Base-by-base conservation (phyloP, 2,113 vertebrate genomes). In the Strix aluco region DNA sequence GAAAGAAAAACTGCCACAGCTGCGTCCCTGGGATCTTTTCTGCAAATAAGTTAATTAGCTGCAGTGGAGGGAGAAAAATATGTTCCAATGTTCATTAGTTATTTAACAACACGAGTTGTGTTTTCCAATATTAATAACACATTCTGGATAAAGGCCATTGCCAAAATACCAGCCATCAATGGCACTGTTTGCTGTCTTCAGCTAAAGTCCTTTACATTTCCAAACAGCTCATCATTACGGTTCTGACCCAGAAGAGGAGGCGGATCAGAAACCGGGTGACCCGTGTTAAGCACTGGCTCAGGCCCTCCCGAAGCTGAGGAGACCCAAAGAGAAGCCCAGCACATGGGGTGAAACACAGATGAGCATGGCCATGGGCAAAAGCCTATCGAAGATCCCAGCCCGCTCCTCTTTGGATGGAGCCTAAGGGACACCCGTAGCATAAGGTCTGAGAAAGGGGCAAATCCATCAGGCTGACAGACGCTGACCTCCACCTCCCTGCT, bases 91-190 rank as follows among this genome's bases (percentile, higher is more conserved):
- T 85, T 96, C 49, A 49, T 61, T 81, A 71, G 83, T 72, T 84
- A 85, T 94, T 88, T 92, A 94, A 92, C 91, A 90, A 91, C 91
- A 95, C 11, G 7, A 90, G 78, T 62, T 91, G 71, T 78, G 67
- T 91, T 88, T 92, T 92, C 93, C 94, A 81, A 77, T 77, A 95
- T 75, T 88, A 86, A 82, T 86, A 95, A 89, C 70, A 49, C 0
- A 16, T 69, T 96, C 85, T 90, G 72, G 57, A 83, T 71, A 95
- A 77, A 74, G 79, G 81, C 90, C 94, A 51, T 51, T 79, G 62
- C 70, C 94, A 94, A 91, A 84, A 93, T 4, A 67, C 19, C 0
- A 0, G 20, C 84, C 63, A 0, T 22, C 51, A 87, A 72, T 11
- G 49, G 87, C 54, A 71, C 65, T 5, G 14, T 26, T 82, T 71